These are phyloP conservation scores for Tethea ocularis DNA, from an alignment of 2,888 invertebrate genomes.

Conservation along the genomic window DNA sequence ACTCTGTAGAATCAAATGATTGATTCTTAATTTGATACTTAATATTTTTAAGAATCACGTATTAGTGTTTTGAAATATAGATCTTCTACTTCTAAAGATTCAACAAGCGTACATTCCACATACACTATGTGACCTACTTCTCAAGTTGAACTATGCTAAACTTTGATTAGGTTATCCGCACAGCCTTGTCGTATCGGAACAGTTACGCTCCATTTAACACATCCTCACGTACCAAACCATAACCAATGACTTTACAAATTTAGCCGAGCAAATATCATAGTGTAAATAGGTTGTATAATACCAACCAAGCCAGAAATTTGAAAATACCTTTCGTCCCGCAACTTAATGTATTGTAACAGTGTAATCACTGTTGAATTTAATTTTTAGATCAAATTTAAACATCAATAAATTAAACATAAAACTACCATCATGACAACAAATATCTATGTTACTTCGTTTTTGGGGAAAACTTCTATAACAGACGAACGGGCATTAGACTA, in stretches of 20 bases:
- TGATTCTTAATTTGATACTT: too few relatives aligned
- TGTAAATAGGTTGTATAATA: not conserved
- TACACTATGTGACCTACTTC: not conserved
- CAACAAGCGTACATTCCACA: not conserved
- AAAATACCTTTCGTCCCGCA: too few relatives aligned
- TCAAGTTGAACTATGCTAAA: slow-evolving; percentile 5
- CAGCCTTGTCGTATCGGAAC: slow-evolving; percentile 23
- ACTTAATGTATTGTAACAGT: too few relatives aligned
- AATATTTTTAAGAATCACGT: not conserved
- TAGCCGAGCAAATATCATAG: not conserved
- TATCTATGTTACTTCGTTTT: too few relatives aligned
- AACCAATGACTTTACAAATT: not conserved
- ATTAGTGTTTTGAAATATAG: not conserved
- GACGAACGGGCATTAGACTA: too few relatives aligned
- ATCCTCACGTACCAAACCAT: slow-evolving; percentile 15
- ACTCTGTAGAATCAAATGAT: too few relatives aligned
- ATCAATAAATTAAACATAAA: too few relatives aligned
- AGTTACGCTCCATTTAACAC: slow-evolving; percentile 36
- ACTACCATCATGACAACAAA: too few relatives aligned
- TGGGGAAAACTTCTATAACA: too few relatives aligned
- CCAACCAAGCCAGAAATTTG: too few relatives aligned
- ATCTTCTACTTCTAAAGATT: not conserved
- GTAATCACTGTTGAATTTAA: too few relatives aligned
- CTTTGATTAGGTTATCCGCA: slow-evolving; percentile 21
- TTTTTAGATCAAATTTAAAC: too few relatives aligned